Conservation (phyloP, 2,113 vertebrate genomes). For the Sterrhoptilus dennistouni region DNA sequence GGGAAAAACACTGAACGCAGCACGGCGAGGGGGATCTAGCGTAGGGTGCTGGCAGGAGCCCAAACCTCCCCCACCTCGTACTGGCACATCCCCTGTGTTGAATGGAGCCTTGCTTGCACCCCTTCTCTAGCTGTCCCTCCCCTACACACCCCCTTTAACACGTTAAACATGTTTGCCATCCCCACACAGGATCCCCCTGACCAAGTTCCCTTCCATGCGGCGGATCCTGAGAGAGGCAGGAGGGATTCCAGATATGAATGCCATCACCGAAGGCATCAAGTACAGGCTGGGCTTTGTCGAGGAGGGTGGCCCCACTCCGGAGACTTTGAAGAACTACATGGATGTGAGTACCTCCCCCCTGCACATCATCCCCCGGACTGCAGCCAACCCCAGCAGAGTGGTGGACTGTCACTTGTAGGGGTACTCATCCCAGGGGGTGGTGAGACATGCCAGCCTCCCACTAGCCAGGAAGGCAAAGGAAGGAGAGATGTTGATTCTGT, state of each 20-base stretch:
- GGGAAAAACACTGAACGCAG: background rate
- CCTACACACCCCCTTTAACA: background rate
- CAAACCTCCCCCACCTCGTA: accelerated
- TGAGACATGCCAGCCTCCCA: background rate
- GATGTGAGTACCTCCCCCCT: slow-evolving; percentile 78
- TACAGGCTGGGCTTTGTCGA: slow-evolving; percentile 80
- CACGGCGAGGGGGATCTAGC: background rate
- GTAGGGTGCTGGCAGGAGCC: background rate
- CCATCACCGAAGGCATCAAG: slow-evolving; percentile 67
- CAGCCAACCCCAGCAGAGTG: accelerated
- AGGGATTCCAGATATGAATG: slow-evolving; percentile 65
- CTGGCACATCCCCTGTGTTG: background rate
- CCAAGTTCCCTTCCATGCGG: slow-evolving; percentile 85
- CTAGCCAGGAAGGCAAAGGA: background rate
- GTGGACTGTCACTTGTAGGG: background rate
- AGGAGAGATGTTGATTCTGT: background rate
- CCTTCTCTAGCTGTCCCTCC: accelerated
- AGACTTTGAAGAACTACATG: slow-evolving; percentile 88
- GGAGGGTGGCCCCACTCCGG: slow-evolving; percentile 78
- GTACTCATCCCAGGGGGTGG: accelerated
- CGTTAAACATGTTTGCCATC: background rate
- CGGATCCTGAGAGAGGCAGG: slow-evolving; percentile 78
- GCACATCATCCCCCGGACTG: accelerated
- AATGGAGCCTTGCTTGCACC: background rate
- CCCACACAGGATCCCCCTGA: slow-evolving; percentile 81